phyloP scores from a whole-genome alignment of 2,888 invertebrate genomes.

The Pyralis farinalis region DNA sequence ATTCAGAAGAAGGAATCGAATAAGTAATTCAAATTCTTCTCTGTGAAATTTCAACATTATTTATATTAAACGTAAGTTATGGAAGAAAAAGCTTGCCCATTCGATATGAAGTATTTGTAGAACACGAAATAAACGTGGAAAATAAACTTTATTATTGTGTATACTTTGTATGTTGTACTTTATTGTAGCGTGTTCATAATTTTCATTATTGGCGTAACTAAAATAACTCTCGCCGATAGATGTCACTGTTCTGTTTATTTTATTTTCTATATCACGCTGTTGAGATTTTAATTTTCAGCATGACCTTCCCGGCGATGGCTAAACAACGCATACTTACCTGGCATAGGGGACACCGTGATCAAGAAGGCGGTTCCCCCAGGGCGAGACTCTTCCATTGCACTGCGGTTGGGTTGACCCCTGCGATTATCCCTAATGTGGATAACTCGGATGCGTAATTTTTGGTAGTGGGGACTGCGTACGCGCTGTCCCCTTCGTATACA shows the following conservation, averaged over 20 bases:
- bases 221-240: too few species aligned
- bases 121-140: too few species aligned
- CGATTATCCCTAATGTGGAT: constrained; percentile 49
- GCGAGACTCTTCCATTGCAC: constrained; percentile 47
- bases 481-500: constrained; percentile 35
- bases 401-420: constrained; percentile 48
- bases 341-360: constrained; percentile 51
- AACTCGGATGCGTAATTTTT: constrained; percentile 50
- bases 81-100: too few species aligned
- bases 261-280: constrained; percentile 24
- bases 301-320: constrained; percentile 6
- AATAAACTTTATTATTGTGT: too few species aligned
- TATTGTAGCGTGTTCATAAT: too few species aligned
- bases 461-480: constrained; percentile 51
- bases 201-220: too few species aligned
- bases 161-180: too few species aligned
- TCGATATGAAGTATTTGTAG: too few species aligned
- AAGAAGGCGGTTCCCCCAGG: constrained; percentile 48
- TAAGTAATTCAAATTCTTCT: too few species aligned
- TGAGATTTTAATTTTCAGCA: constrained; percentile 19
- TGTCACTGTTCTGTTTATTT: constrained; percentile 4
- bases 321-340: constrained; percentile 40
- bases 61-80: too few species aligned
- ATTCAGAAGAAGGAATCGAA: too few species aligned
- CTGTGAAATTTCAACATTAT: too few species aligned